Percentiles rank a stretch among this genome's conserved stretches.
Evolutionary conservation across 2,113 vertebrate genomes (phyloP).

Genomic region (Promerops cafer): DNA sequence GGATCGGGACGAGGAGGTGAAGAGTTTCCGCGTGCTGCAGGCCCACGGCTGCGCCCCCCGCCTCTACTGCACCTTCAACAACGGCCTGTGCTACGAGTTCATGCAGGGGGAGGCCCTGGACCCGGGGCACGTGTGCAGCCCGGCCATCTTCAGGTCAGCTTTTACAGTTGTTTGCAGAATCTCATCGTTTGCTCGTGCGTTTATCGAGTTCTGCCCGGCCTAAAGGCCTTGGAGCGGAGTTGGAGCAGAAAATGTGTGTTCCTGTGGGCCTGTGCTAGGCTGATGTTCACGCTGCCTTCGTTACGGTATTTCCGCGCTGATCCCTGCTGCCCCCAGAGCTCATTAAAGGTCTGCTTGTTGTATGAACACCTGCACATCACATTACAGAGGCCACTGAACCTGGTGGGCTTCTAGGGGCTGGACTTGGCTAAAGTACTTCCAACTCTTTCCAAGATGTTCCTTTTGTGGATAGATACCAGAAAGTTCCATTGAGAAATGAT

Average conservation of each 20-base stretch:
- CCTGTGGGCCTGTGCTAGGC: fast-evolving
- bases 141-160: conserved; percentile 83
- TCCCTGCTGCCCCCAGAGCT: neutral
- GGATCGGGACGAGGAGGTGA: conserved; percentile 93
- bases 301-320: neutral
- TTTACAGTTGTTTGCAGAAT: too few relatives aligned
- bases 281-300: neutral
- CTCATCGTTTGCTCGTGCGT: neutral
- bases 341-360: neutral
- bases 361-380: neutral
- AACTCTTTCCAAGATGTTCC: neutral
- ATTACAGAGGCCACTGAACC: neutral
- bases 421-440: neutral
- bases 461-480: neutral
- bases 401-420: neutral
- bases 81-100: conserved; percentile 96
- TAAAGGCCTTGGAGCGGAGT: neutral
- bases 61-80: conserved; percentile 96
- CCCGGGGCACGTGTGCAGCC: conserved; percentile 87
- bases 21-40: conserved; percentile 93
- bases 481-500: neutral
- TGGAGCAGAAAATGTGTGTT: neutral
- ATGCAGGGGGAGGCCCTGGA: conserved; percentile 91
- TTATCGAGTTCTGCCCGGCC: neutral
- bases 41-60: conserved; percentile 89